Evolutionary conservation across 2,888 invertebrate genomes (phyloP).

Genomic region (Drosophila pseudotakahashii): DNA sequence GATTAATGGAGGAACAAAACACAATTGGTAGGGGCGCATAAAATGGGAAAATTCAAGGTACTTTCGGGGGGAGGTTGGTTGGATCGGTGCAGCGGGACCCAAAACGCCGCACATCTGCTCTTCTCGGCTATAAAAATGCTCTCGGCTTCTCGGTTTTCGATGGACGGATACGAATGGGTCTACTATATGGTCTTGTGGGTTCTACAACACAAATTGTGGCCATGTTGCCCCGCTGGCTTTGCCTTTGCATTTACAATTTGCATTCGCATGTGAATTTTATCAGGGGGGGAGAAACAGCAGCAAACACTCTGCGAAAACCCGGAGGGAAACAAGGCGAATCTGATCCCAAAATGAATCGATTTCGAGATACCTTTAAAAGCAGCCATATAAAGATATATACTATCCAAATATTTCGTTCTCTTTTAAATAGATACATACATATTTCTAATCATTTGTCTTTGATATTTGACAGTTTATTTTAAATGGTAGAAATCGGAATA

Average conservation of each 20-base stretch:
- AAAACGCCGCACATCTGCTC: constrained; percentile 64
- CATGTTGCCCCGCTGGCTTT: constrained; percentile 54
- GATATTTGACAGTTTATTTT: no score
- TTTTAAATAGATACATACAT: no score
- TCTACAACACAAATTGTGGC: constrained; percentile 41
- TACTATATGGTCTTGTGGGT: constrained; percentile 24
- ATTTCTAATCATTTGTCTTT: no score
- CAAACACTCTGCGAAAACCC: not conserved
- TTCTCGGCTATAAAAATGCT: constrained; percentile 20
- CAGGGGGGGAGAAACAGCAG: not conserved
- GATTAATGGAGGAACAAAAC: constrained; percentile 62
- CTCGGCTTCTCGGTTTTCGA: constrained; percentile 24
- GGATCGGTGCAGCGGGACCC: constrained; percentile 53
- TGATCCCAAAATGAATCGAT: not conserved
- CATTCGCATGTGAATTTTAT: constrained; percentile 65
- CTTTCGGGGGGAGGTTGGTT: constrained; percentile 1
- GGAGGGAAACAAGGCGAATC: not conserved
- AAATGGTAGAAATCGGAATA: no score
- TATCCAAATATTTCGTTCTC: no score
- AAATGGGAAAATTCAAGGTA: constrained; percentile 49
- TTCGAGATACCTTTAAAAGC: not conserved
- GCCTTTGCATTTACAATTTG: constrained; percentile 63
- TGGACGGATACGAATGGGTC: constrained; percentile 17
- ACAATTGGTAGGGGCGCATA: constrained; percentile 42
- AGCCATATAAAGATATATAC: no score